Conservation (phyloP, 2,113 vertebrate species). For the Numida meleagris region DNA sequence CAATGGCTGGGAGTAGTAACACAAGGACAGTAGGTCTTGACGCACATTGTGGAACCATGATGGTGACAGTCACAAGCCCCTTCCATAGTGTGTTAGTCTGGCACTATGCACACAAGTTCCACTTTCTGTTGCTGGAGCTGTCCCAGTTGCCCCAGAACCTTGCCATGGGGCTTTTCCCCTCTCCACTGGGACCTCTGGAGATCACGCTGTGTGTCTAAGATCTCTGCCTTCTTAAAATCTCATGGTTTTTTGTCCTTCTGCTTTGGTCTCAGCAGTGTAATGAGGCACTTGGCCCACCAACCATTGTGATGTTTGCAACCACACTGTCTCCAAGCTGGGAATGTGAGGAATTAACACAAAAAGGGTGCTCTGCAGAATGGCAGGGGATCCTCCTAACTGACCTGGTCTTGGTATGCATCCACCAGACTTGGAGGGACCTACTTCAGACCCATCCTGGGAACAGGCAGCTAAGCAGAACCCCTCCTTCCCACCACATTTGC, state of each 20-base stretch:
- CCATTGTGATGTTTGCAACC: not conserved
- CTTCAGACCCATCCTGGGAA: not conserved
- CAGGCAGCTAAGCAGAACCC: not conserved
- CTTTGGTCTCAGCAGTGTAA: not conserved
- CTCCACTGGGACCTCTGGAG: not conserved
- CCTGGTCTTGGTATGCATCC: not conserved
- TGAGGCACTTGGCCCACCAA: not conserved
- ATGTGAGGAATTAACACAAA: not conserved
- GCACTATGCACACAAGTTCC: not conserved
- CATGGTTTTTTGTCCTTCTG: not conserved
- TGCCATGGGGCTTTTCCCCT: fast-evolving
- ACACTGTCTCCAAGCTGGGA: not conserved
- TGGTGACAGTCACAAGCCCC: not conserved
- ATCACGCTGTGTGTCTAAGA: not conserved
- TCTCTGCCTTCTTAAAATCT: not conserved
- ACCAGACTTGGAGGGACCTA: not conserved
- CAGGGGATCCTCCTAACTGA: not conserved
- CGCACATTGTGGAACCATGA: not conserved
- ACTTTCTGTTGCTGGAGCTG: not conserved
- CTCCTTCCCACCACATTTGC: fast-evolving
- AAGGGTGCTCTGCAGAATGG: not conserved
- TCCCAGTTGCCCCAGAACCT: not conserved
- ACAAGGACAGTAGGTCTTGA: not conserved
- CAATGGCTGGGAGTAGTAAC: not conserved
- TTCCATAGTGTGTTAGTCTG: not conserved